Percentiles rank a stretch among this genome's conserved stretches.
phyloP scores from a whole-genome alignment of 2,113 vertebrate species.

The Malurus alboscapulatus region DNA sequence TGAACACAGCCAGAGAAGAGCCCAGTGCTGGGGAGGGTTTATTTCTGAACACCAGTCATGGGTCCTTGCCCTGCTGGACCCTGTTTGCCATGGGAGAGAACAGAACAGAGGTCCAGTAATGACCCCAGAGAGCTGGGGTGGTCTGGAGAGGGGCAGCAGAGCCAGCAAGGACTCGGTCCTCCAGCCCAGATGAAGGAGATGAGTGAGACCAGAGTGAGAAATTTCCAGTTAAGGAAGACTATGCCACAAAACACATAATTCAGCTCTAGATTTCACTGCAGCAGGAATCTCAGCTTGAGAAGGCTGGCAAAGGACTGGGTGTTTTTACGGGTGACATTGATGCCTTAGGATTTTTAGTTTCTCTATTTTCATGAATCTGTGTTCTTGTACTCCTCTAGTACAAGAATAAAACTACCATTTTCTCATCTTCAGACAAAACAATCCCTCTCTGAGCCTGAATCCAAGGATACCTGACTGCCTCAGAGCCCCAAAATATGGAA shows the following conservation, averaged over 20 bases:
- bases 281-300: neutral
- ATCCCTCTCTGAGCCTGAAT: too few species aligned
- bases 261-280: neutral
- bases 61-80: neutral
- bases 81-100: rapidly evolving
- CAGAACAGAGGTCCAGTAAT: rapidly evolving
- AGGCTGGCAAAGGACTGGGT: neutral
- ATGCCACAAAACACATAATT: neutral
- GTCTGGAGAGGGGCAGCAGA: neutral
- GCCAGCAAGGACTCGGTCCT: rapidly evolving
- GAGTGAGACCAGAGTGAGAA: neutral
- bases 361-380: too few species aligned
- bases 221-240: neutral
- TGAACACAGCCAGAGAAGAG: neutral
- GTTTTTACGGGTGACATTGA: neutral
- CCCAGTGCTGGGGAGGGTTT: neutral
- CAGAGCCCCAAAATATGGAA: too few species aligned
- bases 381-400: too few species aligned
- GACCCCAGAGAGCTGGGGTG: neutral
- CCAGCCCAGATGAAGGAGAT: neutral
- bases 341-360: too few species aligned
- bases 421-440: too few species aligned
- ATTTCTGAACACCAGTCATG: rapidly evolving
- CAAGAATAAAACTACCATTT: too few species aligned
- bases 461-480: too few species aligned